Evolutionary conservation across 1,140 invertebrate genomes (phyloP).

Genomic region (Ips nitidus): DNA sequence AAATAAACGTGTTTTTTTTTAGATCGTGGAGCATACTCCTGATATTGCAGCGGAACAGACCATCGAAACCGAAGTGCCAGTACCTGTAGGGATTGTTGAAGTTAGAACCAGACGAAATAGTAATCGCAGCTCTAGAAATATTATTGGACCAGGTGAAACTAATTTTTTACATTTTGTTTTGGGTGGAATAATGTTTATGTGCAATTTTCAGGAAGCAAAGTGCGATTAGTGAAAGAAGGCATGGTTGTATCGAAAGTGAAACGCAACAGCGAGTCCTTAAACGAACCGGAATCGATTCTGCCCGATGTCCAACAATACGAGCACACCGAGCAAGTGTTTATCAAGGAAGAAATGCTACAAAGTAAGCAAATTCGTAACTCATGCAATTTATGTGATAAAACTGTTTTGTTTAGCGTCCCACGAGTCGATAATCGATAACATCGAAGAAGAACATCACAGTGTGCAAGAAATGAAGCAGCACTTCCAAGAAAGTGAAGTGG

Average conservation of each 20-base stretch:
- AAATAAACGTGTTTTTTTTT: constrained; percentile 8
- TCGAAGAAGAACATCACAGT: constrained; percentile 5
- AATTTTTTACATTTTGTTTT: constrained; percentile 9
- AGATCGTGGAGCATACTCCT: constrained; percentile 39
- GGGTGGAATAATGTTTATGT: not conserved
- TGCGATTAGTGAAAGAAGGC: constrained; percentile 49
- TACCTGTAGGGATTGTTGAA: constrained; percentile 37
- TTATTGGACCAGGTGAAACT: constrained; percentile 47
- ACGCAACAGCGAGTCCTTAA: constrained; percentile 37
- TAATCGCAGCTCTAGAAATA: constrained; percentile 35
- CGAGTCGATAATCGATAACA: not conserved
- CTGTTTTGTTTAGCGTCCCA: not conserved
- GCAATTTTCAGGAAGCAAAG: constrained; percentile 37
- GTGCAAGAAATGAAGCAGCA: constrained; percentile 7
- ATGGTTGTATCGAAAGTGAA: constrained; percentile 50
- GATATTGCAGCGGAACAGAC: constrained; percentile 43
- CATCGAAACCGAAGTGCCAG: constrained; percentile 37
- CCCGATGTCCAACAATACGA: constrained; percentile 35
- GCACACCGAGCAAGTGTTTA: constrained; percentile 31
- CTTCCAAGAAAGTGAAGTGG: constrained; percentile 6
- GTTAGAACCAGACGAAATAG: constrained; percentile 32
- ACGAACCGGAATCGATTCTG: constrained; percentile 34
- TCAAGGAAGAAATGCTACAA: constrained; percentile 22
- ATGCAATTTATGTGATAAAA: too few species aligned
- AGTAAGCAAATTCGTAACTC: constrained; percentile 7